Conservation (phyloP, 2,888 invertebrate genomes). For the Stenodera caucasica region DNA sequence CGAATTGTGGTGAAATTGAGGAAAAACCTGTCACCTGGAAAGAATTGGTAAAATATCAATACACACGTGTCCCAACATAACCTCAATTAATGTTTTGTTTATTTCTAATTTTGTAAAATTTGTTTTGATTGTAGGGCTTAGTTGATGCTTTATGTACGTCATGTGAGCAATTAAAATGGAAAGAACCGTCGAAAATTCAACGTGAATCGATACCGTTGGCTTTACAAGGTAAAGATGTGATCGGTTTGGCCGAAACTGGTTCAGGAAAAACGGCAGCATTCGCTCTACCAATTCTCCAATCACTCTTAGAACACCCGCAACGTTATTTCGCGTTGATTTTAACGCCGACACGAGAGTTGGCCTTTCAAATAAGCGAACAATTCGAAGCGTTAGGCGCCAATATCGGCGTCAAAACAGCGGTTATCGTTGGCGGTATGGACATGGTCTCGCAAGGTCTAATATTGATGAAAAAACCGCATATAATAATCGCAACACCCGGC, state of each 20-base stretch:
- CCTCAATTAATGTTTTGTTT: slow-evolving; percentile 11
- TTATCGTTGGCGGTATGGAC: slow-evolving; percentile 98
- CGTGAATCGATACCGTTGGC: slow-evolving; percentile 91
- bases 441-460: slow-evolving; percentile 93
- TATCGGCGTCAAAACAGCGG: slow-evolving; percentile 93
- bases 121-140: slow-evolving; percentile 69
- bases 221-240: slow-evolving; percentile 75
- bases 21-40: slow-evolving; percentile 56
- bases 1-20: slow-evolving; percentile 5
- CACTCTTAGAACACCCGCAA: slow-evolving; percentile 87
- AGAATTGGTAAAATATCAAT: slow-evolving; percentile 60
- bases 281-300: slow-evolving; percentile 92
- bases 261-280: slow-evolving; percentile 98
- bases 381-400: slow-evolving; percentile 89
- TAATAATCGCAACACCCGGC: slow-evolving; percentile 96
- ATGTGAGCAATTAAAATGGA: slow-evolving; percentile 93
- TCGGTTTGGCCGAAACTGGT: slow-evolving; percentile 77
- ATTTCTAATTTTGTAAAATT: slow-evolving; percentile 7
- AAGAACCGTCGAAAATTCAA: slow-evolving; percentile 92
- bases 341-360: slow-evolving; percentile 96
- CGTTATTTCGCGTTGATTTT: slow-evolving; percentile 90
- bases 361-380: slow-evolving; percentile 98
- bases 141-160: slow-evolving; percentile 89
- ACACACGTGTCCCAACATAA: slow-evolving; percentile 32
- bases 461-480: slow-evolving; percentile 94